Base-by-base conservation (phyloP, 2,797 vertebrate genomes). In the Meda fulgida region DNA sequence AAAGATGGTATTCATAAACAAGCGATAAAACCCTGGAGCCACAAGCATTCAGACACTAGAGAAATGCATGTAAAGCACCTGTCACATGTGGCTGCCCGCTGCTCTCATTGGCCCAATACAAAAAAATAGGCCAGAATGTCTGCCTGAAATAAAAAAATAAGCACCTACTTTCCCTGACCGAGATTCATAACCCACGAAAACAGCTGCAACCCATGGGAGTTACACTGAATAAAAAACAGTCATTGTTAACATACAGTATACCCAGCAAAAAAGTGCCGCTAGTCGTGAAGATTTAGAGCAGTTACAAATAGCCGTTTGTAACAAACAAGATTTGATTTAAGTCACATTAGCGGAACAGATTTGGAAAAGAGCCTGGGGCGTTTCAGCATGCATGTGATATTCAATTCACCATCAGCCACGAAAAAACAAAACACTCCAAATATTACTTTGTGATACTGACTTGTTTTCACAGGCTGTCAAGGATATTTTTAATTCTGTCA, bases 381-480 rank as follows among this genome's bases (percentile, higher is more conserved):
- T 71, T 55, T 78, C 72, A 77, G 38, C 58, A 10, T 13, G 71
- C 79, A 43, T 76, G 78, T 76, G 31, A 46, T 71, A 71, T 79
- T 85, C 43, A 77, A 40, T 21, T 26, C 36, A 51, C 71, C 69
- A 29, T 65, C 0, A 65, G 51, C 78, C 70, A 79, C 5, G n/a
- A 80, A 84, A 80, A 84, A 85, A 79, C 1, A 7, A 7, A 51
- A 69, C 66, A 18, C 19, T 36, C 19, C 10, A 70, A 72, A 81
- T 78, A 65, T 86, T 87, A 83, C 77, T 73, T 80, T 80, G 60
- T 60, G 84, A 84, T 84, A 66, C 71, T 40, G 43, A 51, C 60
- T 85, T 87, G 60, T 82, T 88, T 83, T 83, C 36, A 7, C 34
- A 80, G 70, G 21, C 21, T 11, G 75, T 78, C 72, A 85, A 65